Evolutionary conservation across 2,888 invertebrate species (phyloP).

Genomic region (Lacanobia wlatinum): DNA sequence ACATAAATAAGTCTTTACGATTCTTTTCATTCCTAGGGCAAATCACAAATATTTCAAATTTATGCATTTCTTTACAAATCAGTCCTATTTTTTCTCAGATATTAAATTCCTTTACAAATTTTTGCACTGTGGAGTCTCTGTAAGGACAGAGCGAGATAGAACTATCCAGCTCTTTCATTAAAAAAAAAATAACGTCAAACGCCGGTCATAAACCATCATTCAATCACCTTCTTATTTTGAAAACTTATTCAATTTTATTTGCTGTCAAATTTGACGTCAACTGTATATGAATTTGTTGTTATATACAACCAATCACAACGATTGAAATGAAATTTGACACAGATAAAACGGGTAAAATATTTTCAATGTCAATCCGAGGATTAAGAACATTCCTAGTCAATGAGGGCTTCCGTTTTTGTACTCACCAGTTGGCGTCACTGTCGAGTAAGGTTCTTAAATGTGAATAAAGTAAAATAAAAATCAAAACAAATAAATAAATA

Average conservation of each 20-base stretch:
- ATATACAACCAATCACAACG: slow-evolving; percentile 5
- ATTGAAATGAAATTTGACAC: neutral
- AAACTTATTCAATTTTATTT: neutral
- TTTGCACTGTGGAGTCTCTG: neutral
- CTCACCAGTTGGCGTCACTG: no score
- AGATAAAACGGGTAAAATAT: neutral
- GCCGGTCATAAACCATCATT: neutral
- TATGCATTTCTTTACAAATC: neutral
- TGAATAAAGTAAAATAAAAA: no score
- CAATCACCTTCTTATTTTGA: neutral
- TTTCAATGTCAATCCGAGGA: neutral
- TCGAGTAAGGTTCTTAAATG: no score
- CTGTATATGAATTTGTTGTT: slow-evolving; percentile 23
- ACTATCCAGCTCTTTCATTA: neutral
- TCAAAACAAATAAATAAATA: no score
- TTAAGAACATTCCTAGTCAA: neutral
- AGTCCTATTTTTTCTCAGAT: slow-evolving; percentile 4
- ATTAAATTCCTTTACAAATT: neutral
- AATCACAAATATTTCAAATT: neutral
- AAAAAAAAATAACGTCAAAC: neutral
- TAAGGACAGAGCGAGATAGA: neutral
- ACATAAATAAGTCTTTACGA: slow-evolving; percentile 5
- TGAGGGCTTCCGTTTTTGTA: no score
- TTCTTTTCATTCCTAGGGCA: slow-evolving; percentile 30
- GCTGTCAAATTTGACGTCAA: neutral